Evolutionary conservation across 35 echinoderm and acorn worm species (phyloP).

Genomic region (Strongylocentrotus purpuratus): DNA sequence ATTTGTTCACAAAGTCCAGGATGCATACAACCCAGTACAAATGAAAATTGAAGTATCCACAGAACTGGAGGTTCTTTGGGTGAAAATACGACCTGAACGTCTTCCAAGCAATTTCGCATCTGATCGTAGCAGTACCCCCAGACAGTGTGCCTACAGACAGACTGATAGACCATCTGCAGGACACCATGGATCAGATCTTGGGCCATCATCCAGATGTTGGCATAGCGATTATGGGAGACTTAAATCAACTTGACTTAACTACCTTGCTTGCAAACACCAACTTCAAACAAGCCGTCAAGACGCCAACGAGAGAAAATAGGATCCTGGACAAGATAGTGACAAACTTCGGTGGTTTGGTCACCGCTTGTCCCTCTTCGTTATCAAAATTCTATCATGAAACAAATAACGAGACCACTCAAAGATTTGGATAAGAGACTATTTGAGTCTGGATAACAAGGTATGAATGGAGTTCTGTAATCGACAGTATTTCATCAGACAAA

Average conservation of each 20-base stretch:
- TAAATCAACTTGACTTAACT: no score
- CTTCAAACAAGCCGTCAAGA: slow-evolving; percentile 46
- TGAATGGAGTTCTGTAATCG: slow-evolving; percentile 49
- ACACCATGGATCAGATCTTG: slow-evolving; percentile 47
- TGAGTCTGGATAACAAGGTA: slow-evolving; percentile 59
- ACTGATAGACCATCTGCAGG: no score
- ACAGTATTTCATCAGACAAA: background rate
- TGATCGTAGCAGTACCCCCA: slow-evolving; percentile 36
- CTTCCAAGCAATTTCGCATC: slow-evolving; percentile 11
- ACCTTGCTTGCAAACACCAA: no score
- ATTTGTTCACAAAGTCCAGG: slow-evolving; percentile 29
- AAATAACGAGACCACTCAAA: no score
- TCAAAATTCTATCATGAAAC: no score
- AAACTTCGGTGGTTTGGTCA: slow-evolving; percentile 62
- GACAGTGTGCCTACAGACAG: no score
- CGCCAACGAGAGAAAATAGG: slow-evolving; percentile 10
- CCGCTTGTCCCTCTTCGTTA: background rate
- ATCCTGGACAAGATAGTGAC: slow-evolving; percentile 69
- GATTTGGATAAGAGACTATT: no score
- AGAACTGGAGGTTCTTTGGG: slow-evolving; percentile 55
- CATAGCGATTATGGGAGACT: no score
- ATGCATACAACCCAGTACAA: background rate
- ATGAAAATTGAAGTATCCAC: background rate
- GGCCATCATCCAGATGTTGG: slow-evolving; percentile 34
- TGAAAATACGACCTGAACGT: no score